Evolutionary conservation across 2,797 vertebrate species (phyloP), one percentile per base, ranked within the genome.

Genomic region (Alfaro cultratus): DNA sequence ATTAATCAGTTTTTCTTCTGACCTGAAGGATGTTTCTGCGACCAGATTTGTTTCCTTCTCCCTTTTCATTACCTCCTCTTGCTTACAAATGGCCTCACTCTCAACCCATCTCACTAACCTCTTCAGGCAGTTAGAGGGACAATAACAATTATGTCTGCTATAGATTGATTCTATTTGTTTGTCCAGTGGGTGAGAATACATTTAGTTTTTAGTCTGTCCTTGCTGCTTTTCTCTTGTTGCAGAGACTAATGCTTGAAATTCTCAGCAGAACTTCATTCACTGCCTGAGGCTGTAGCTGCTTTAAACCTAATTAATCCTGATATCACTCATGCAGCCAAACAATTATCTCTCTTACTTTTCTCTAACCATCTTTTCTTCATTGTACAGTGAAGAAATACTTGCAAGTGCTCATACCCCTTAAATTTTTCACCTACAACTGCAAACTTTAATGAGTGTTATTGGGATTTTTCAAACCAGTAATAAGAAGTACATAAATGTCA

Each of bases 211-310:
- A 6, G 21, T 51, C 10, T 46, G 18, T 46, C 60, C 74, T 55
- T 55, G 31, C 31, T 79, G 70, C 68, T 21, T 60, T 49, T 57
- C 43, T 76, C 45, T 62, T 85, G 41, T 62, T 72, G 77, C 36
- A 77, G 45, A 64, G 23, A 41, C 80, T 82, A 80, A 51, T 83
- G 78, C 88, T 74, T 86, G 39, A 86, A 87, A 85, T 90, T 79
- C 81, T 62, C 55, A 75, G 57, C 79, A 88, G 72, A 88, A 78
- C 55, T 79, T 81, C 77, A 23, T 41, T 82, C 86, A 81, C 51
- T 74, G 89, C 88, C 81, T 60, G 18, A 60, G 85, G 86, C 79
- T 45, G 34, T 39, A 39, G 62, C 62, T 21, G 34, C 34, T 43
- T 70, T 70, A n/a, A 70, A 41, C 39, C 3, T 41, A 41, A 26